phyloP scores from a whole-genome alignment of 2,888 invertebrate genomes.

The Orthonychiurus folsomi region DNA sequence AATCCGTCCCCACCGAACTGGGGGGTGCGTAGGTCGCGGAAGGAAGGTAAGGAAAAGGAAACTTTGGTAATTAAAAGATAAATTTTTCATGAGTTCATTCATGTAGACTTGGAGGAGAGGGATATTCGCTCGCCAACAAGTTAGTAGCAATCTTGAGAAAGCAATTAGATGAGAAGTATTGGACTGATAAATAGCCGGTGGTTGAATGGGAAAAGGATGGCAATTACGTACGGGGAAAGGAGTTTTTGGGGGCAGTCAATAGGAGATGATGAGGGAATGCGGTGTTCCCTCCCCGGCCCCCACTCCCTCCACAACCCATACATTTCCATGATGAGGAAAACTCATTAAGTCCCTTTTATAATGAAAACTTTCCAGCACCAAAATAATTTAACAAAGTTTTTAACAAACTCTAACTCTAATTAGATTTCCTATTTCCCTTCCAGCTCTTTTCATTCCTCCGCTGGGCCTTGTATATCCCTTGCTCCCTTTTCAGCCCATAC shows the following conservation, averaged over 20 bases:
- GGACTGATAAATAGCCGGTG: constrained; percentile 19
- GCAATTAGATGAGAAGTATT: constrained; percentile 23
- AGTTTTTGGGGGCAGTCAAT: constrained; percentile 2
- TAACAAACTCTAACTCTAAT: constrained; percentile 41
- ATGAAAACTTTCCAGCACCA: constrained; percentile 41
- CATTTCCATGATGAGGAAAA: constrained; percentile 41
- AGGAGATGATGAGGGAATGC: constrained; percentile 6
- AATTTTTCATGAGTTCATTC: constrained; percentile 36
- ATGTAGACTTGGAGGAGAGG: constrained; percentile 14
- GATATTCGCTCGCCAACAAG: constrained; percentile 24
- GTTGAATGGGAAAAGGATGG: constrained; percentile 16
- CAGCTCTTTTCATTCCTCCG: constrained; percentile 28
- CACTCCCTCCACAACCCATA: constrained; percentile 22
- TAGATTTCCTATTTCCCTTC: constrained; percentile 36
- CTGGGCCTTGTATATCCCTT: too few species aligned
- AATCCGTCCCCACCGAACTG: too few species aligned
- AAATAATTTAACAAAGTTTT: constrained; percentile 41
- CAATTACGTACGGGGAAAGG: constrained; percentile 14
- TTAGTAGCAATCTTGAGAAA: constrained; percentile 23
- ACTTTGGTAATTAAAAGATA: constrained; percentile 37
- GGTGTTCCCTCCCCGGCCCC: constrained; percentile 12
- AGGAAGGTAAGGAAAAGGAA: not conserved
- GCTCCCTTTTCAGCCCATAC: not conserved
- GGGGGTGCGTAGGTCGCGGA: too few species aligned
- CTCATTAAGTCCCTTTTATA: constrained; percentile 41